Percentiles rank a stretch among this genome's conserved stretches.
Evolutionary conservation across 2,113 vertebrate genomes (phyloP).

Genomic region (Dunckerocampus dactyliophorus): DNA sequence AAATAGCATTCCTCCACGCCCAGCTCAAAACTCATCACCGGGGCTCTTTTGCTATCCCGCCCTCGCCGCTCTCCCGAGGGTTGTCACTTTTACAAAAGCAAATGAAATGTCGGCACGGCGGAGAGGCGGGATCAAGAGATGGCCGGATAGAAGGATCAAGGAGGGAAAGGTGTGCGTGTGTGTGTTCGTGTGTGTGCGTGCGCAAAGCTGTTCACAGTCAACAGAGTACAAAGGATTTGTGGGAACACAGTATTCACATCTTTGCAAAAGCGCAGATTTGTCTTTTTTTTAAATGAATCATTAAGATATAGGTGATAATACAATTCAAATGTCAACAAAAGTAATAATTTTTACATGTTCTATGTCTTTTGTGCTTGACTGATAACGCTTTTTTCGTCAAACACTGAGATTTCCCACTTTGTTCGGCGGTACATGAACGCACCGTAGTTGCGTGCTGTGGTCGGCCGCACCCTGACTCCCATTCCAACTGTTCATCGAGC

Average conservation of each 20-base stretch:
- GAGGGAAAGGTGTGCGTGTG: constrained; percentile 46
- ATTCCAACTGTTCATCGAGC: no score
- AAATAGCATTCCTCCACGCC: constrained; percentile 74
- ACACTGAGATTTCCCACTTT: no score
- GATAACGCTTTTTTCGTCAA: no score
- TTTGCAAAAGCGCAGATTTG: no score
- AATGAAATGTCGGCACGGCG: constrained; percentile 65
- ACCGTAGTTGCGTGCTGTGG: no score
- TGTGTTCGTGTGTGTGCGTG: constrained; percentile 22
- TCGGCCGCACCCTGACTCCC: no score
- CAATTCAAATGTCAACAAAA: no score
- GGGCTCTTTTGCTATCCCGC: constrained; percentile 57
- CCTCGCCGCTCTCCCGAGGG: constrained; percentile 53
- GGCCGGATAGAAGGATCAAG: constrained; percentile 44
- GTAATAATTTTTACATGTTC: no score
- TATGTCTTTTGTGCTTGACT: no score
- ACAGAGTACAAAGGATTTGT: constrained; percentile 27
- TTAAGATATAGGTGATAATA: no score
- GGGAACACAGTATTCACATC: constrained; percentile 2
- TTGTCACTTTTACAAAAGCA: constrained; percentile 73
- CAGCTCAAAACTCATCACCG: constrained; percentile 74
- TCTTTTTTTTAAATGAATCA: no score
- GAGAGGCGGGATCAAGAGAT: constrained; percentile 57
- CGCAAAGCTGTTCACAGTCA: constrained; percentile 31
- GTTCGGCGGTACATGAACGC: no score